Evolutionary conservation across 2,797 vertebrate genomes (phyloP).

Genomic region (Psittacula derbiana): DNA sequence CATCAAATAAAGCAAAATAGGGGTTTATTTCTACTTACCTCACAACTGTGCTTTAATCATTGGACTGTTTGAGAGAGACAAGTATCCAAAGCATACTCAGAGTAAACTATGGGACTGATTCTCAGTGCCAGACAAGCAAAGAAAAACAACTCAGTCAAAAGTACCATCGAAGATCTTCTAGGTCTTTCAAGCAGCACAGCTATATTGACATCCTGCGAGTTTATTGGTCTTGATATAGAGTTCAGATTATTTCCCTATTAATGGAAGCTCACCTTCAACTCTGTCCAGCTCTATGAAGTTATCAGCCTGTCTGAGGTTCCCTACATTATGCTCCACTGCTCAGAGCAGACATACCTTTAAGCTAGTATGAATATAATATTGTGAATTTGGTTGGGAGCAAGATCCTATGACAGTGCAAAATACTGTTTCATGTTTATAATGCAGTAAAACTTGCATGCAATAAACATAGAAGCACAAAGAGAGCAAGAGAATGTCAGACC

Average conservation of each 20-base stretch:
- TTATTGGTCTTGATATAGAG: neutral
- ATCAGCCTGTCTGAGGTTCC: neutral
- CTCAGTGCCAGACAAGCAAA: neutral
- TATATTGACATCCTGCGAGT: neutral
- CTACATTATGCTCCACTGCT: neutral
- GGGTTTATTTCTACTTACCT: neutral
- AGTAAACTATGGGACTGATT: neutral
- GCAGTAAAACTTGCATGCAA: neutral
- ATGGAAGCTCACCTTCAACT: neutral
- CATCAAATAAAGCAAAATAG: neutral
- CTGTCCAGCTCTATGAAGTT: neutral
- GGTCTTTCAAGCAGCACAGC: neutral
- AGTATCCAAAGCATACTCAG: neutral
- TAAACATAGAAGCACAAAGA: neutral
- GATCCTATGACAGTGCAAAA: neutral
- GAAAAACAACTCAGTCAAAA: neutral
- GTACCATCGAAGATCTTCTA: neutral
- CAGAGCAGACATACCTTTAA: neutral
- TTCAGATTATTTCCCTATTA: neutral
- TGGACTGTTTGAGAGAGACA: neutral
- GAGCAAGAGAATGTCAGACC: neutral
- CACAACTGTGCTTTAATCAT: neutral
- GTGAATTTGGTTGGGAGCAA: neutral
- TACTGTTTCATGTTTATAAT: neutral
- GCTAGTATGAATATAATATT: neutral